Evolutionary conservation across 2,113 vertebrate genomes (phyloP).

Genomic region (rat (Rattus norvegicus)): GRCr8 NC_086022.1:86720001-86720500

Average conservation of each 20-base stretch:
- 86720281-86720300: neutral
- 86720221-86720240: neutral
- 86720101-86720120: neutral
- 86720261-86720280: neutral
- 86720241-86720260: neutral
- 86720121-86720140: neutral
- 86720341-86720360: neutral
- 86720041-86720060: neutral
- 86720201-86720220: neutral
- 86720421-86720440: neutral
- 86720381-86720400: neutral
- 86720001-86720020: neutral
- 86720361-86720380: neutral
- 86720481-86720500: conserved; percentile 10
- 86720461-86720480: neutral
- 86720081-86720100: too few species aligned
- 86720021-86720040: neutral
- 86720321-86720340: neutral
- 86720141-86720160: neutral
- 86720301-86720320: neutral
- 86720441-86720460: neutral
- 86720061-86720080: neutral
- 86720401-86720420: neutral
- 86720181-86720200: neutral
- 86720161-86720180: neutral